Evolutionary conservation across 1,140 invertebrate genomes (phyloP), one percentile per base, ranked within the genome.

Genomic region (Calycopis cecrops): DNA sequence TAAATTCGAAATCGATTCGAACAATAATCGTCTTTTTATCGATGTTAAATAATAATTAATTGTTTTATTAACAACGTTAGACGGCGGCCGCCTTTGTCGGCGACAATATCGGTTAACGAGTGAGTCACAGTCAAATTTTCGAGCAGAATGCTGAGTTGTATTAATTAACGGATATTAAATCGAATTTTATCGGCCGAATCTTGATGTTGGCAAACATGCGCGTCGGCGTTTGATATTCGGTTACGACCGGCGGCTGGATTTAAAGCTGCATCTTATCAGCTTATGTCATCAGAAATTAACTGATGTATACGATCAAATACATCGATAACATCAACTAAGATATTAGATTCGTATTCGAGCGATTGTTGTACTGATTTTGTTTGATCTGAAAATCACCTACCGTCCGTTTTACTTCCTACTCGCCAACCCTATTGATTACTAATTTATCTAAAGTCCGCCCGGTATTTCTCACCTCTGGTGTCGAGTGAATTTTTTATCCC

Each of bases 91-190:
- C 62, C 76, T 85, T 85, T 86, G 83, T 82, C 79, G 83, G 83
- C 73, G 65, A 63, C 62, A 66, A 60, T 76, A 76, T 79, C 76
- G 69, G 62, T 72, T 77, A 77, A 76, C 69, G 67, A 72, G 73
- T 83, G 80, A 80, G 63, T 85, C 79, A 80, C 71, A 76, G 67
- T 69, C 76, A 71, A 74, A 81, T 73, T 77, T 76, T 77, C 66
- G 69, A 62, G 62, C 73, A 71, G 79, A 80, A 86, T 81, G 71
- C 73, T 76, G 76, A 72, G 67, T 76, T 66, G 78, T 79, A 83
- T 86, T 85, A 83, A 83, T 86, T 86, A 86, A 86, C 81, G 78
- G 73, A 79, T 83, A 83, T 86, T 81, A 83, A 85, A 85, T 80
- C 69, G 73, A 76, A 84, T 71, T 83, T 86, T 85, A 86, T 85